These are phyloP conservation scores for Abscondita cerata DNA, from an alignment of 2,888 invertebrate species.

Conservation along the genomic window DNA sequence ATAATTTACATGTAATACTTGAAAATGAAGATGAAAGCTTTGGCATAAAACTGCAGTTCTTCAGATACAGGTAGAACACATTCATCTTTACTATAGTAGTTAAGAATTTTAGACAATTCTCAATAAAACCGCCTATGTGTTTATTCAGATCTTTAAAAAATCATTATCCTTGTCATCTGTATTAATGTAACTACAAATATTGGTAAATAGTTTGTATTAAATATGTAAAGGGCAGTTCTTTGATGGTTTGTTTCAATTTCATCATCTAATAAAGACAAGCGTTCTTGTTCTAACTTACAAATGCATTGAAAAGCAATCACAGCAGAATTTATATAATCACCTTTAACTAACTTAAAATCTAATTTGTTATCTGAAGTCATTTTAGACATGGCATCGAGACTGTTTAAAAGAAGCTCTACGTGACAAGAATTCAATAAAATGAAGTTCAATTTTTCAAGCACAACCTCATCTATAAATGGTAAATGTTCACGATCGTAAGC, in stretches of 20 bases:
- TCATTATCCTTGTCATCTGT: conserved; percentile 7
- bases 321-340: conserved; percentile 39
- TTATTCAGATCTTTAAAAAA: conserved; percentile 22
- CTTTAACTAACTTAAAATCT: conserved; percentile 37
- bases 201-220: conserved; percentile 46
- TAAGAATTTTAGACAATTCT: conserved; percentile 42
- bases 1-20: conserved; percentile 41
- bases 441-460: conserved; percentile 67
- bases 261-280: conserved; percentile 35
- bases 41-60: conserved; percentile 34
- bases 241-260: conserved; percentile 44
- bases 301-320: conserved; percentile 43
- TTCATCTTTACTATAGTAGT: conserved; percentile 42
- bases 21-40: conserved; percentile 41
- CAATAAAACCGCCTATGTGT: conserved; percentile 37
- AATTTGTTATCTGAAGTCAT: conserved; percentile 45
- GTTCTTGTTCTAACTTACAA: conserved; percentile 34
- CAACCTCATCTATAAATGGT: conserved; percentile 55
- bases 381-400: conserved; percentile 64
- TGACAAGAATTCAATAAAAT: conserved; percentile 78
- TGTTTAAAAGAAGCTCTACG: conserved; percentile 64
- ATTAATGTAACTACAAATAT: conserved; percentile 43
- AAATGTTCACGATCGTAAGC: conserved; percentile 30
- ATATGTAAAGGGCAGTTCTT: conserved; percentile 36
- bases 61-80: conserved; percentile 49